Evolutionary conservation across 2,113 vertebrate species (phyloP), one percentile per base, ranked within the genome.

Genomic region (Callocephalon fimbriatum): DNA sequence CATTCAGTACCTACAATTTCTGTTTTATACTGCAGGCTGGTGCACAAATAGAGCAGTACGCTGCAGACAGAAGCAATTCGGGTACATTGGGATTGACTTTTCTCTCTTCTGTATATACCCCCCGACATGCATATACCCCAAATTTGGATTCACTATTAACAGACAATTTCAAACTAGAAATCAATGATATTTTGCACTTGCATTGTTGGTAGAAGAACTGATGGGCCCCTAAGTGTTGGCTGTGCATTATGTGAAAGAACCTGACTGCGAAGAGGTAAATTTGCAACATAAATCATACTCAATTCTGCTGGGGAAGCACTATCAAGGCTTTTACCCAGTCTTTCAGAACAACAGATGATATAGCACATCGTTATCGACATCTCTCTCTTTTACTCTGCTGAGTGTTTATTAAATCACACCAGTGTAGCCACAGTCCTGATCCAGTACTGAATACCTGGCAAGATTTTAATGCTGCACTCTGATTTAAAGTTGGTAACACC

Each of bases 81-180:
- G 10, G 31, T 31, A 70, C 12, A 5, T 0, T 58, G 37, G 27
- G 23, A 67, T 12, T 81, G 22, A 16, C 42, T 58, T 56, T 62
- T 67, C 51, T 77, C 27, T 50, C 29, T 42, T 86, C 73, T 81
- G 22, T 51, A 11, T 44, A 31, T 7, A 37, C 2, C 8, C 21
- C 17, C 9, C 0, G 17, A 11, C 2, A 7, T 3, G 8, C 61
- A 74, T 4, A 53, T 5, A 54, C 10, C n/a, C 14, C 25, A 7
- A 27, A 56, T 78, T 72, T 67, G 29, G 47, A 93, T 78, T 72
- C 37, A 26, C 40, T 94, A 62, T 54, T 68, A 95, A 81, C 23
- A 66, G 37, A 71, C 23, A 25, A 59, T 53, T 85, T 72, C 61
- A 44, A 40, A 40, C 40, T 37, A 81, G 84, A 91, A 91, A 93